Evolutionary conservation across 2,797 vertebrate genomes (phyloP).

Genomic region (Propithecus deckenii): DNA sequence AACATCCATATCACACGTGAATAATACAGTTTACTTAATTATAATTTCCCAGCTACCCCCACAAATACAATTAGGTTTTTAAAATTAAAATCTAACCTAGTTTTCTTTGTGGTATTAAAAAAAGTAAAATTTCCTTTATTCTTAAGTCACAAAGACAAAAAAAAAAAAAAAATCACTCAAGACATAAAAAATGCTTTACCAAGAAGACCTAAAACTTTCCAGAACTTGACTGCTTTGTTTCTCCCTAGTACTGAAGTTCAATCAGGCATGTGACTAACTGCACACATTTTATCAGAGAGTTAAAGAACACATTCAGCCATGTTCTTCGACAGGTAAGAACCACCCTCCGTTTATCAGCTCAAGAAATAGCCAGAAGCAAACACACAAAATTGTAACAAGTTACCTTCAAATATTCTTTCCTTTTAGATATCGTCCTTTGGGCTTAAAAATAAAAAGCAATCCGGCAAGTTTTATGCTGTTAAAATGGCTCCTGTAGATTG

Average conservation of each 20-base stretch:
- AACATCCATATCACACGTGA: neutral
- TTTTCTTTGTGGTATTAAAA: conserved; percentile 15
- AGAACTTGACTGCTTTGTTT: conserved; percentile 59
- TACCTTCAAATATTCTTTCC: conserved; percentile 77
- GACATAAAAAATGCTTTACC: neutral
- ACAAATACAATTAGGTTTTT: conserved; percentile 33
- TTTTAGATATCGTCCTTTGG: conserved; percentile 61
- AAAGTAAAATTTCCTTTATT: neutral
- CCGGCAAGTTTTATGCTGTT: conserved; percentile 82
- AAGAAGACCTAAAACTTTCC: conserved; percentile 52
- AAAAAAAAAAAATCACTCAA: neutral
- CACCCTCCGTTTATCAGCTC: conserved; percentile 20
- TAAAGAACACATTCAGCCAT: conserved; percentile 75
- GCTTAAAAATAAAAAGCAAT: conserved; percentile 79
- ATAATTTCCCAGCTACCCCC: neutral
- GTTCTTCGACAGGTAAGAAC: conserved; percentile 76
- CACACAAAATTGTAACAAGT: conserved; percentile 54
- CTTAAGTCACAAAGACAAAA: neutral
- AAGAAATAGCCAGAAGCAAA: conserved; percentile 64
- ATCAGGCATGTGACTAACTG: conserved; percentile 74
- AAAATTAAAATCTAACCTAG: conserved; percentile 44
- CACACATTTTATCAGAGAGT: conserved; percentile 74
- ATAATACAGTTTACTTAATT: conserved; percentile 23
- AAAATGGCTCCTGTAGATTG: conserved; percentile 89
- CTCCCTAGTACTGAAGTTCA: conserved; percentile 48